Conservation (phyloP, 2,797 vertebrate genomes). For the Spizella passerina region DNA sequence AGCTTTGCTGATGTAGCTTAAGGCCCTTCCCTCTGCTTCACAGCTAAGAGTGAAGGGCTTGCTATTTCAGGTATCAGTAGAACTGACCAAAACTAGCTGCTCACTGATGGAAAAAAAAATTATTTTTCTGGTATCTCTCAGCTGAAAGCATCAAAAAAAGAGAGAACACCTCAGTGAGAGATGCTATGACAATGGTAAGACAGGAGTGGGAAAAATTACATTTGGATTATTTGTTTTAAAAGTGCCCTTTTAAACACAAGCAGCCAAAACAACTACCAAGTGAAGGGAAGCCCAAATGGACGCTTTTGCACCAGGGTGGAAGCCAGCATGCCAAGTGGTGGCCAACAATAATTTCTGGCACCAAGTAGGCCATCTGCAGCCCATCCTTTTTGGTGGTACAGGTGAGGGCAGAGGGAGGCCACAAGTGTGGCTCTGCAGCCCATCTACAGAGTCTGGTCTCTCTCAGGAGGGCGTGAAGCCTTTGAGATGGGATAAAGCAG, state of each 20-base stretch:
- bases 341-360: not conserved
- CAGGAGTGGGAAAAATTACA: not conserved
- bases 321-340: fast-evolving
- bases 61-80: not conserved
- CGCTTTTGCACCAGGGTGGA: not conserved
- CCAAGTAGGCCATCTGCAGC: not conserved
- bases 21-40: not conserved
- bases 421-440: not conserved
- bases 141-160: not conserved
- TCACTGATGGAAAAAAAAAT: fast-evolving
- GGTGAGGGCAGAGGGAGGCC: not conserved
- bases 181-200: not conserved
- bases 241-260: not conserved
- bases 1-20: not conserved
- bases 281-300: not conserved
- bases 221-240: not conserved
- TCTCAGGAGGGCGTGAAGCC: not conserved
- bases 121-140: not conserved
- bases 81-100: not conserved
- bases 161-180: not conserved
- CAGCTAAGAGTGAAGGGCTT: not conserved
- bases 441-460: not conserved
- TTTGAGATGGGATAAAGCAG: not conserved
- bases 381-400: not conserved
- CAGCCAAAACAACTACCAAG: not conserved